Evolutionary conservation across 2,888 invertebrate species (phyloP), one percentile per base, ranked within the genome.

Genomic region (Terebella lapidaria): DNA sequence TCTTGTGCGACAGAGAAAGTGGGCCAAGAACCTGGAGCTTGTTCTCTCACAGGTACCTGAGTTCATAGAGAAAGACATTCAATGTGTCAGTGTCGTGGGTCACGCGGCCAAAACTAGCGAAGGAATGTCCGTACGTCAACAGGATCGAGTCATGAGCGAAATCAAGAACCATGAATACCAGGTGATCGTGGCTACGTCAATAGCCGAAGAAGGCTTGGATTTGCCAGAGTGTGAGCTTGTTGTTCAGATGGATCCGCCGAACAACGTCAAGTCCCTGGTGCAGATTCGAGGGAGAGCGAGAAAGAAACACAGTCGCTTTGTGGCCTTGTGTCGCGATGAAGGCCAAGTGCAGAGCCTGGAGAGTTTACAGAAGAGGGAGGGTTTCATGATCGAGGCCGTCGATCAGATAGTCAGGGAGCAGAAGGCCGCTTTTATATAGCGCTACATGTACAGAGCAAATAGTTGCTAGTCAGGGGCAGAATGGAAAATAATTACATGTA

Each of bases 201-300:
- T 77, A 18, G 74, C 74, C 10, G 75, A 76, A 61, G 77, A 77
- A 59, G 77, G 77, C 3, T 66, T 77, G 25, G 77, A 77, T 63
- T 66, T 75, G 52, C 74, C 74, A 5, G 70, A 71, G 54, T 73
- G 76, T 64, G 71, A 75, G 55, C 69, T 74, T 24, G 75, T 77
- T 3, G 67, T 77, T 18, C 70, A 72, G 54, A 64, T 75, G 66
- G 74, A 75, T 53, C 74, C 75, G 1, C 76, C 76, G 0, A 70
- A 70, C 5, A 72, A 71, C 1, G 71, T 75, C n/a, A 71, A 71
- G 18, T 73, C 75, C 0, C 63, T 77, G 4, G 73, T 77, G 3
- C 77, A 77, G 66, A 74, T 75, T 68, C 66, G 77, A n/a, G 77
- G 77, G 0, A 62, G 77, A 10, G 77, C 76, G 1, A 60, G 77